Evolutionary conservation across 2,797 vertebrate species (phyloP), one percentile per base, ranked within the genome.

Genomic region (Coregonus suidteri): DNA sequence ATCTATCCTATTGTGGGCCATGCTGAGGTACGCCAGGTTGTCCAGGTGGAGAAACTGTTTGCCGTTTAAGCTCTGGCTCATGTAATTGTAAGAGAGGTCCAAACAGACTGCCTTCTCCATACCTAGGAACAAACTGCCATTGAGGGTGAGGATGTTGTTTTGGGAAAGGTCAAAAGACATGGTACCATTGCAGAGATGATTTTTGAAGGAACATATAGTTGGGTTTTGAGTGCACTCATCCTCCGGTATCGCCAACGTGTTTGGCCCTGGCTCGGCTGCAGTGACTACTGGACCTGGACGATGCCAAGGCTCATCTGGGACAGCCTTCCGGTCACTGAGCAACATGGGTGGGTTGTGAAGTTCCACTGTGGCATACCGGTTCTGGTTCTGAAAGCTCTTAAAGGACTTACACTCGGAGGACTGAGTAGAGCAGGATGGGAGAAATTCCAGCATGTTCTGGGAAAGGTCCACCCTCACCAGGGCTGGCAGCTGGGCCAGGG

Each of bases 51-150:
- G 2, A 81, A 96, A 96, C 51, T 90, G 69, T 0, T 79, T 82
- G 1, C 78, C 71, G 41, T 74, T 90, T 69, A 95, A 74, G 18
- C 93, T 69, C 78, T 95, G 93, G 79, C 90, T 96, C 84, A 96
- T 93, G 82, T 95, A 96, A 85, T 96, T 96, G 76, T 87, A 92
- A 54, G 95, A 95, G 80, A 96, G 88, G 82, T 96, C 92, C 62
- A 96, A 87, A 80, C 95, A 96, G 70, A 91, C 88, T 25, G 79
- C 90, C 1, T 93, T 84, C 71, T 94, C 95, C 92, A 96, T 91
- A 34, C 93, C 94, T 73, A 56, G 51, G 75, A 96, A 94, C 51
- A 92, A 77, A 4, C 76, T 64, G 74, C 84, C 51, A 13, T 87
- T 85, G 4, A 96, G 79, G 76, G 78, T 89, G 65, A 93, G 70